phyloP scores from a whole-genome alignment of 2,113 vertebrate species.

The Phocoena sinus region DNA sequence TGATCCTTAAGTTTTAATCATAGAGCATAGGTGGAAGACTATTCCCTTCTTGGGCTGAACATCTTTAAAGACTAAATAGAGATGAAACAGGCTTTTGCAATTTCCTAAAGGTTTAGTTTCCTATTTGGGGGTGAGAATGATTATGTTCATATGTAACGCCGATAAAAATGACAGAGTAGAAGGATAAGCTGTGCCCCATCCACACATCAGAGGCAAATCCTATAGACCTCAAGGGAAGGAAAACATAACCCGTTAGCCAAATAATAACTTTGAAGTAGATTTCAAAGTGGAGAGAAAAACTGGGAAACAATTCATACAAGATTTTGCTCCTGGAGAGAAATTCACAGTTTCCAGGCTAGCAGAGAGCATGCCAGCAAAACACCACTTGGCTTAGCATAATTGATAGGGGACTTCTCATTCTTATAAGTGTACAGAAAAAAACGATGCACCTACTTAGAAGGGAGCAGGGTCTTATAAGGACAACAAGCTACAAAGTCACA shows the following conservation, averaged over 20 bases:
- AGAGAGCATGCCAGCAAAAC: constrained; percentile 36
- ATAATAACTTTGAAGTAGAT: constrained; percentile 71
- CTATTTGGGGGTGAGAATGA: constrained; percentile 53
- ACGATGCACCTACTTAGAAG: not conserved
- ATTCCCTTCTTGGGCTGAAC: constrained; percentile 5
- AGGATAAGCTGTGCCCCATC: constrained; percentile 61
- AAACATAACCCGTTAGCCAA: constrained; percentile 67
- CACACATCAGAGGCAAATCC: constrained; percentile 64
- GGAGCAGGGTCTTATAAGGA: not conserved
- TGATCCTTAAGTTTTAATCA: constrained; percentile 43
- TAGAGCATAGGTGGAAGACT: constrained; percentile 3
- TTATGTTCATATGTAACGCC: constrained; percentile 53
- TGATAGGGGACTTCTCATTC: constrained; percentile 18
- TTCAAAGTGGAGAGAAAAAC: constrained; percentile 70
- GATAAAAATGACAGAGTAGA: constrained; percentile 60
- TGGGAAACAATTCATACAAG: constrained; percentile 69
- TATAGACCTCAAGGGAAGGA: constrained; percentile 68
- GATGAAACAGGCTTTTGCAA: constrained; percentile 32
- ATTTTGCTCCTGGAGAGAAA: constrained; percentile 67
- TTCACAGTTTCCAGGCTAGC: constrained; percentile 67
- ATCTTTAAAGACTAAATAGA: constrained; percentile 31
- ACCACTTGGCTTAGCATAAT: not conserved
- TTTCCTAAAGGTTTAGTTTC: constrained; percentile 59
- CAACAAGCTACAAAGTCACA: not conserved
- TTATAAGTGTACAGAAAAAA: not conserved